phyloP scores from a whole-genome alignment of 2,113 vertebrate genomes.

The Platycercus adscitus region DNA sequence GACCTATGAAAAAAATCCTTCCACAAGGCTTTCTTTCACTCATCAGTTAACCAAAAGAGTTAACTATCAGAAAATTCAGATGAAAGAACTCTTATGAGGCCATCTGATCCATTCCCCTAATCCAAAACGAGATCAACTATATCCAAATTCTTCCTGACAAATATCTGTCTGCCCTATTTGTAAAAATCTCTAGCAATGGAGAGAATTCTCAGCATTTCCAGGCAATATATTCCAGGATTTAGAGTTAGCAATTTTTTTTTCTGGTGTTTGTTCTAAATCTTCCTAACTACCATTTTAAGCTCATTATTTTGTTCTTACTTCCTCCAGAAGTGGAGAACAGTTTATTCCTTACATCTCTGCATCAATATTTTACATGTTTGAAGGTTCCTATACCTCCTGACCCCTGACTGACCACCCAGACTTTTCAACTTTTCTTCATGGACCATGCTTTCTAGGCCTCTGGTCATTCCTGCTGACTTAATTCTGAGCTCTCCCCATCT shows the following conservation, averaged over 20 bases:
- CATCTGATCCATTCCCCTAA: background rate
- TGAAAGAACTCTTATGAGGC: background rate
- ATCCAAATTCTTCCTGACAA: background rate
- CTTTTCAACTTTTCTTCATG: background rate
- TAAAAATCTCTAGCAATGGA: background rate
- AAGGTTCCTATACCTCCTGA: background rate
- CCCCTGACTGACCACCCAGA: background rate
- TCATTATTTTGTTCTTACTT: background rate
- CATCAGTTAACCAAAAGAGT: background rate
- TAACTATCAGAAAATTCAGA: background rate
- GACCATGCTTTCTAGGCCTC: background rate
- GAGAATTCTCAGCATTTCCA: background rate
- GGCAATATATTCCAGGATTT: background rate
- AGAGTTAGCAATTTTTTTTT: background rate
- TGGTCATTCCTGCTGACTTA: background rate
- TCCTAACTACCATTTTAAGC: background rate
- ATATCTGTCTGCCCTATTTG: background rate
- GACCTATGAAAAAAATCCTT: background rate
- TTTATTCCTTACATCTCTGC: background rate
- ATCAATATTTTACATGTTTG: background rate
- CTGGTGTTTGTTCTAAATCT: background rate
- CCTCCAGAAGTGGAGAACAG: background rate
- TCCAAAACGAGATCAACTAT: background rate
- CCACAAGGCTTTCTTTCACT: background rate
- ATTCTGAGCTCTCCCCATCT: background rate